Evolutionary conservation across 2,797 vertebrate species (phyloP), one percentile per base, ranked within the genome.

Genomic region (Propithecus perrieri): DNA sequence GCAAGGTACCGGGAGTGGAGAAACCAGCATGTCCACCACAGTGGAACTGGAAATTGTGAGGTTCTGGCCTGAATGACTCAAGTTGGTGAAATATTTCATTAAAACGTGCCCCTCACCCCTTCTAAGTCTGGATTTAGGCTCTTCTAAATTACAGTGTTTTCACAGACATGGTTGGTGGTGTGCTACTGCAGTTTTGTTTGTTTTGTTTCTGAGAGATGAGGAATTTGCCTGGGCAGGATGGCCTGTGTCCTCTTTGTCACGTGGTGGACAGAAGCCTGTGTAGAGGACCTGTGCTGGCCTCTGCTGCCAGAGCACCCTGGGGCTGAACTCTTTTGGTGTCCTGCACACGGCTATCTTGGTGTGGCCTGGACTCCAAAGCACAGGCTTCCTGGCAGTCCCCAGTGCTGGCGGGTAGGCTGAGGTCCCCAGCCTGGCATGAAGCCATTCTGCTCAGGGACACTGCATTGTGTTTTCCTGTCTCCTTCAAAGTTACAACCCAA

Each of bases 301-400:
- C 46, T 65, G 55, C 30, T 22, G 65, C 35, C 0, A 1, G 22
- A 17, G 22, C 0, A 0, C 17, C 4, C 33, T 26, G 10, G 7
- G n/a, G 35, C 11, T 14, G 7, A 41, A 13, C 18, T 22, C 7
- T 41, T 24, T 33, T 5, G 33, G 53, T 61, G 69, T 35, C 30
- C 57, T 33, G 24, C 41, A 5, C 7, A 1, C 48, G 57, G 59
- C 59, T 94, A 2, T 57, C 53, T 1, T 4, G 18, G 46, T 38
- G 8, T 83, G 85, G 57, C 46, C 67, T 12, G 33, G 33, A 83
- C 35, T 65, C 67, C 57, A n/a, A 5, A 48, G 53, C 43, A 17
- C 14, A 4, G 22, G 67, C 67, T 28, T 30, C 48, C 57, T 33
- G 71, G 69, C 18, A 20, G 7, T 38, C n/a, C 79, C 61, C 28